These are phyloP conservation scores for Xanthia togata DNA, from an alignment of 2,888 invertebrate species.

Conservation along the genomic window DNA sequence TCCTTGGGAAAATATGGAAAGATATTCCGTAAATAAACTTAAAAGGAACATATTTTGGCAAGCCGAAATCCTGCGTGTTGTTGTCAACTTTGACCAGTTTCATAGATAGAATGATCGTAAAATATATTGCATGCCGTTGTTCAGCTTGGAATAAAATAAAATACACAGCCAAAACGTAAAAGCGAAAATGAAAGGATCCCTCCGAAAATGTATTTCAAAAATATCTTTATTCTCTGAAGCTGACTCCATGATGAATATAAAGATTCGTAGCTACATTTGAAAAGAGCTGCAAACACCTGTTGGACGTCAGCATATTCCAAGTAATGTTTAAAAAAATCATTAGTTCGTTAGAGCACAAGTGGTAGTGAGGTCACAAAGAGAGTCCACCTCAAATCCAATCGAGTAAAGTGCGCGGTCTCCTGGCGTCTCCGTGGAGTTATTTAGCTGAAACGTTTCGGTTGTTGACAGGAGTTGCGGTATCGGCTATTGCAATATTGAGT, in stretches of 20 bases:
- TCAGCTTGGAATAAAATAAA: slow-evolving; percentile 59
- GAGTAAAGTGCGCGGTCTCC: slow-evolving; percentile 84
- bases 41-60: slow-evolving; percentile 72
- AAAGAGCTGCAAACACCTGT: slow-evolving; percentile 63
- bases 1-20: slow-evolving; percentile 80
- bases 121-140: slow-evolving; percentile 56
- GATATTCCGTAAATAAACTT: slow-evolving; percentile 81
- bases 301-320: slow-evolving; percentile 49
- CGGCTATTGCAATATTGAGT: slow-evolving; percentile 74
- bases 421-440: slow-evolving; percentile 81
- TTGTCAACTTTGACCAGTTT: slow-evolving; percentile 63
- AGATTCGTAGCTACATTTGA: slow-evolving; percentile 41
- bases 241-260: slow-evolving; percentile 42
- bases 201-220: slow-evolving; percentile 52
- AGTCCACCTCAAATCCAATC: slow-evolving; percentile 87
- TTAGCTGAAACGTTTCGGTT: slow-evolving; percentile 86
- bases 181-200: slow-evolving; percentile 52
- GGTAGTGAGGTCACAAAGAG: slow-evolving; percentile 74
- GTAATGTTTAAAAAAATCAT: slow-evolving; percentile 64
- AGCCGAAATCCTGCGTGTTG: slow-evolving; percentile 60
- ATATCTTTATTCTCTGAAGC: slow-evolving; percentile 39
- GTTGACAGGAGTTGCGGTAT: slow-evolving; percentile 80
- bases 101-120: slow-evolving; percentile 54
- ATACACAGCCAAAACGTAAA: slow-evolving; percentile 42
- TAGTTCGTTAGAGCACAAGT: slow-evolving; percentile 63